Evolutionary conservation across 2,797 vertebrate species (phyloP), one percentile per base, ranked within the genome.

Genomic region (Coregonus sp.): DNA sequence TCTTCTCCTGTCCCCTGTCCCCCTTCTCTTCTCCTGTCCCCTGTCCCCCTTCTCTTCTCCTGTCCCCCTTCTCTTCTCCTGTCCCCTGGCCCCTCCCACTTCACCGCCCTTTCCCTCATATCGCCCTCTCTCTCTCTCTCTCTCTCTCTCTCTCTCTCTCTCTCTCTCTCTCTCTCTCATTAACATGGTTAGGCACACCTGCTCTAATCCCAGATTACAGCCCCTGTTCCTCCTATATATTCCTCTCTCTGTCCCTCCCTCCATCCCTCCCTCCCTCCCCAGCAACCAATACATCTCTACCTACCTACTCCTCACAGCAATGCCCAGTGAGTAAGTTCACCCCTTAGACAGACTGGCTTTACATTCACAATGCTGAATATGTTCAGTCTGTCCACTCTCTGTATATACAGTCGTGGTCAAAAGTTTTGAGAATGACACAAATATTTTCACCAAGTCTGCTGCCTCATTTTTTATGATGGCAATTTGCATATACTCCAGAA

Each of bases 181-280:
- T 90, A 90, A 83, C 85, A 91, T 91, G 89, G 86, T 87, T 82
- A 78, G 82, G 80, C 88, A 88, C 90, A 92, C 89, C 89, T 91
- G 89, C 89, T 84, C 79, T 92, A 91, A 91, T 90, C 90, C 86
- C 85, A 29, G 88, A 92, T 92, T 88, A 90, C 85, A 82, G 85
- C 80, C 79, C 78, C 82, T 66, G 72, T 52, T 84, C 86, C 86
- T 67, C 79, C 81, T 87, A 90, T 91, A 88, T 89, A 91, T 90
- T 20, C 68, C 68, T 69, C 35, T 16, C 82, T 74, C 81, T 70
- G 81, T 68, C 47, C 33, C 37, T 6, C 50, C 66, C 11, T 20
- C 51, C 51, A 47, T 16, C 73, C 81, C 25, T 67, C 47, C 25
- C 15, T n/a, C 47, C 52, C 47, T 16, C 72, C 81, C 59, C 54